Evolutionary conservation across 2,113 vertebrate species (phyloP).

Genomic region (Dicaeum eximium): DNA sequence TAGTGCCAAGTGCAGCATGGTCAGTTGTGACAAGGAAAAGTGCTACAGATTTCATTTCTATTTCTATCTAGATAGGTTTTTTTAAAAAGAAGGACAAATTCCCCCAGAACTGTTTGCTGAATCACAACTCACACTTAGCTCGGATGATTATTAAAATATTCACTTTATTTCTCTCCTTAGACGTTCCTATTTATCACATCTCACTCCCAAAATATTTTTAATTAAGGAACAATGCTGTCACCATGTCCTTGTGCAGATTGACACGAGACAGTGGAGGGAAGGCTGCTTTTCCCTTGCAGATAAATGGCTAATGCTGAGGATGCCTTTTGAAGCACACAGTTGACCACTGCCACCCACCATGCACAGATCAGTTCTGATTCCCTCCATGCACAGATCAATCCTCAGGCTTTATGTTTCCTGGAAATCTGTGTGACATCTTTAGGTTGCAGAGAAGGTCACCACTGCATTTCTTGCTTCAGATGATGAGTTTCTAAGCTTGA

Average conservation of each 20-base stretch:
- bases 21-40: background rate
- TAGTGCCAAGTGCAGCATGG: background rate
- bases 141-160: background rate
- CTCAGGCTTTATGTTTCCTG: background rate
- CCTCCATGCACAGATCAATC: background rate
- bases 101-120: background rate
- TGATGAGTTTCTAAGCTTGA: background rate
- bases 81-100: background rate
- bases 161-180: background rate
- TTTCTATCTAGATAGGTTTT: background rate
- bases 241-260: background rate
- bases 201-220: background rate
- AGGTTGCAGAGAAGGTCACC: constrained; percentile 35
- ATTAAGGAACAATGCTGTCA: background rate
- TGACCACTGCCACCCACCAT: background rate
- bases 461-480: background rate
- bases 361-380: background rate
- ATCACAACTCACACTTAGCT: background rate
- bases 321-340: background rate
- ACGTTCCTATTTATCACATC: background rate
- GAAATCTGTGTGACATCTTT: background rate
- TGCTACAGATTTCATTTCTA: background rate
- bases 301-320: background rate
- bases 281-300: background rate
- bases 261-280: background rate